Evolutionary conservation across 2,113 vertebrate genomes (phyloP).

Genomic region (Leptodactylus fuscus): DNA sequence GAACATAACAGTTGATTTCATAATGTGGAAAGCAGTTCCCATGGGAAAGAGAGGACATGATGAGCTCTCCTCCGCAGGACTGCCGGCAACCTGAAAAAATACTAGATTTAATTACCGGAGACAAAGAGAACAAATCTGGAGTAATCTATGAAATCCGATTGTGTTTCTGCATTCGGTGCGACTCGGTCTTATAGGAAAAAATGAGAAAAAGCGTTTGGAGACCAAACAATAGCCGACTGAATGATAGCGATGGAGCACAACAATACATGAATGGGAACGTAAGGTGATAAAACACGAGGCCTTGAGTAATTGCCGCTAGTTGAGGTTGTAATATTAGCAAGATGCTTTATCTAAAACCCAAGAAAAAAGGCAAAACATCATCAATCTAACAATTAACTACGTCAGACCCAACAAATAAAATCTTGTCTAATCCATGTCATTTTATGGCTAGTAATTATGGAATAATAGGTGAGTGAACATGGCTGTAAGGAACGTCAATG

Average conservation of each 20-base stretch:
- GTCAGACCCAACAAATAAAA: background rate
- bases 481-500: background rate
- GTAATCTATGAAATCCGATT: constrained; percentile 23
- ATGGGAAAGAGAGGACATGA: constrained; percentile 31
- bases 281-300: background rate
- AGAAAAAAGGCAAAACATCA: background rate
- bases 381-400: background rate
- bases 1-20: constrained; percentile 39
- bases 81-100: constrained; percentile 43
- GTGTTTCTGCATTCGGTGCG: background rate
- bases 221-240: constrained; percentile 6
- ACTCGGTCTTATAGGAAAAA: background rate
- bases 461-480: background rate
- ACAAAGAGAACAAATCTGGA: constrained; percentile 35
- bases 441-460: background rate
- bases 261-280: background rate
- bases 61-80: constrained; percentile 56
- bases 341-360: background rate
- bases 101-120: constrained; percentile 52
- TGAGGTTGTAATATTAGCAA: constrained; percentile 2
- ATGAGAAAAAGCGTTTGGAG: background rate
- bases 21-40: constrained; percentile 42
- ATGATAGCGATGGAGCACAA: background rate
- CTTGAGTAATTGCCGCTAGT: background rate
- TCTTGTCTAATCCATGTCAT: background rate